A percentile compares a stretch with the other conserved stretches of the same genome.
Evolutionary conservation across 2,888 invertebrate species (phyloP).

Genomic region (Philhelius pedissequus): DNA sequence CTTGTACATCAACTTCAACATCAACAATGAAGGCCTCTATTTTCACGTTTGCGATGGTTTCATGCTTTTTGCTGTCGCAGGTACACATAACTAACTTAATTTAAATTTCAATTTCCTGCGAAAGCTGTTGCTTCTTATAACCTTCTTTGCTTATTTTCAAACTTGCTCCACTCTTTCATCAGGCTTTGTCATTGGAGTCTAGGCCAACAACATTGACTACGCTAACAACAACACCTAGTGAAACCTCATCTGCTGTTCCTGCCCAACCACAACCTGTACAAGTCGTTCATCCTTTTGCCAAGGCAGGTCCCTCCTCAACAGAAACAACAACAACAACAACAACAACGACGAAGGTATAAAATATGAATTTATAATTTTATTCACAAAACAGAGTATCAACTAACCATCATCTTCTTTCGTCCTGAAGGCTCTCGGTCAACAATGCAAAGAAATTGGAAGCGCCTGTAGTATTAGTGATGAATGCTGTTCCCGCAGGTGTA

Average conservation of each 20-base stretch:
- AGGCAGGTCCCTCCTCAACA: too few species aligned
- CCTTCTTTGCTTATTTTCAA: neutral
- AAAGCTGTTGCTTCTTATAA: conserved; percentile 33
- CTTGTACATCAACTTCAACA: neutral
- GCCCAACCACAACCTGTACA: neutral
- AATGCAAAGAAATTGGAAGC: conserved; percentile 26
- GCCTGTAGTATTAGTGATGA: conserved; percentile 27
- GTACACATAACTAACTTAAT: conserved; percentile 63
- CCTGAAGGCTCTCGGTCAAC: conserved; percentile 8
- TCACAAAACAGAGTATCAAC: neutral
- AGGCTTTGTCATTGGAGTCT: neutral
- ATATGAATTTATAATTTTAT: conserved; percentile 53
- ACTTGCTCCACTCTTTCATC: neutral
- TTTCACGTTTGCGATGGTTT: conserved; percentile 54
- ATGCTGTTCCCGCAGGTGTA: conserved; percentile 44
- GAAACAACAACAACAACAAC: neutral
- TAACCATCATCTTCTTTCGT: neutral
- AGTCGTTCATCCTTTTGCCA: neutral
- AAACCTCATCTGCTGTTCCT: neutral
- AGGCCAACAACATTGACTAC: neutral
- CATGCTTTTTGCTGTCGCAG: conserved; percentile 52
- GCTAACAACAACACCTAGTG: neutral
- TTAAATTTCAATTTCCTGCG: conserved; percentile 60
- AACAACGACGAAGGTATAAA: conserved; percentile 8
- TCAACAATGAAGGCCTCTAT: conserved; percentile 52